Evolutionary conservation across 2,888 invertebrate genomes (phyloP).

Genomic region (Dolomedes plantarius): DNA sequence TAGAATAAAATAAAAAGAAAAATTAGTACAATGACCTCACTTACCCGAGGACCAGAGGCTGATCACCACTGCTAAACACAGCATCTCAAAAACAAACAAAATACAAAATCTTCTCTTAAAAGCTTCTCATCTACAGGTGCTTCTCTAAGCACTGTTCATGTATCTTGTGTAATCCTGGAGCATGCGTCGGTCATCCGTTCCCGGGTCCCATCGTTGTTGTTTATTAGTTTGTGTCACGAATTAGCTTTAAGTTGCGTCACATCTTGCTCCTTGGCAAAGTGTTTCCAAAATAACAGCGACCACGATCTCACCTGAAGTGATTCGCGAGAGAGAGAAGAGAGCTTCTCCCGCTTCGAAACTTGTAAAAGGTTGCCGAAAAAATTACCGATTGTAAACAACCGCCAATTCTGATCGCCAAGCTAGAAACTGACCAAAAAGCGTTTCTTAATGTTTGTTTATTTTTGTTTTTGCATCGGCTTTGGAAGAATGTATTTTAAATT

Average conservation of each 20-base stretch:
- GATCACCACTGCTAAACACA: conserved; percentile 49
- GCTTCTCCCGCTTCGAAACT: not conserved
- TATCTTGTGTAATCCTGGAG: not conserved
- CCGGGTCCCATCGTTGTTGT: conserved; percentile 5
- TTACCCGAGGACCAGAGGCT: conserved; percentile 47
- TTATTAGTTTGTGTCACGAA: not conserved
- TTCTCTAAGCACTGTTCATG: not conserved
- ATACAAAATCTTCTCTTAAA: not conserved
- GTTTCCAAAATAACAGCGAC: not conserved
- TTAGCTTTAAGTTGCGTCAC: not conserved
- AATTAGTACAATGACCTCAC: conserved; percentile 26
- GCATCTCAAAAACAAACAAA: conserved; percentile 19
- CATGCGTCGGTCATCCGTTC: not conserved
- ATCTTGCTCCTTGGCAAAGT: not conserved
- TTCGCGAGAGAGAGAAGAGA: not conserved
- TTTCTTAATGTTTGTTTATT: no score
- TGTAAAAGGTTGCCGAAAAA: not conserved
- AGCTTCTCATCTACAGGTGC: not conserved
- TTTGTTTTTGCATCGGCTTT: no score
- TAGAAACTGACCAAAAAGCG: no score
- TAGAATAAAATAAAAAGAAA: not conserved
- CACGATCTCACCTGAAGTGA: conserved; percentile 1
- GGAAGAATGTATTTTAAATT: no score
- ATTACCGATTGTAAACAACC: not conserved
- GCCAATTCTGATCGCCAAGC: not conserved